A percentile compares a stretch with the other conserved stretches of the same genome.
Evolutionary conservation across 2,113 vertebrate species (phyloP).

Genomic region (Sylvia atricapilla): DNA sequence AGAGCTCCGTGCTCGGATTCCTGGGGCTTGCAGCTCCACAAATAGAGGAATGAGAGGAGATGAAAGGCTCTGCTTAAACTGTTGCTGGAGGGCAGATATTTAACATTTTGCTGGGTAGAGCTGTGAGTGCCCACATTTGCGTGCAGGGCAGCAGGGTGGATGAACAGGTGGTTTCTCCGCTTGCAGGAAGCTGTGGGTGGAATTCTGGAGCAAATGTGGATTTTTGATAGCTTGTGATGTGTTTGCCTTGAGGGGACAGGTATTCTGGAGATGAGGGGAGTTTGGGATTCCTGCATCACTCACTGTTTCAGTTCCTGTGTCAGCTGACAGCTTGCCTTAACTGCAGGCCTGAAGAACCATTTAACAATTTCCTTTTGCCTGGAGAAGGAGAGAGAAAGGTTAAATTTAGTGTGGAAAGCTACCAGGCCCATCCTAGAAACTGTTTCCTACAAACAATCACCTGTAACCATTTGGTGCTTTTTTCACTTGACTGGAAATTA

Average conservation of each 20-base stretch:
- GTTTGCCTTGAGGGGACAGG: background rate
- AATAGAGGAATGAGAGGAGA: background rate
- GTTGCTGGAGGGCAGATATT: background rate
- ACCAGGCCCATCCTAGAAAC: background rate
- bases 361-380: background rate
- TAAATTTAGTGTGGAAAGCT: background rate
- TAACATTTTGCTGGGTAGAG: background rate
- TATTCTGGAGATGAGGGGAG: background rate
- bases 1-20: rapidly evolving
- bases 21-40: background rate
- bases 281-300: background rate
- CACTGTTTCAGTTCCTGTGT: background rate
- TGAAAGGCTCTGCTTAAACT: background rate
- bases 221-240: background rate
- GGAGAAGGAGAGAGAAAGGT: background rate
- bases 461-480: background rate
- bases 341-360: background rate
- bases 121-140: background rate
- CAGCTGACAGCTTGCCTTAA: background rate
- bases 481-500: background rate
- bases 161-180: background rate
- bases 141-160: background rate
- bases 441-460: background rate
- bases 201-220: background rate
- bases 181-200: background rate